Conservation (phyloP, 2,888 invertebrate genomes). For the Drosophila flavopinicola region DNA sequence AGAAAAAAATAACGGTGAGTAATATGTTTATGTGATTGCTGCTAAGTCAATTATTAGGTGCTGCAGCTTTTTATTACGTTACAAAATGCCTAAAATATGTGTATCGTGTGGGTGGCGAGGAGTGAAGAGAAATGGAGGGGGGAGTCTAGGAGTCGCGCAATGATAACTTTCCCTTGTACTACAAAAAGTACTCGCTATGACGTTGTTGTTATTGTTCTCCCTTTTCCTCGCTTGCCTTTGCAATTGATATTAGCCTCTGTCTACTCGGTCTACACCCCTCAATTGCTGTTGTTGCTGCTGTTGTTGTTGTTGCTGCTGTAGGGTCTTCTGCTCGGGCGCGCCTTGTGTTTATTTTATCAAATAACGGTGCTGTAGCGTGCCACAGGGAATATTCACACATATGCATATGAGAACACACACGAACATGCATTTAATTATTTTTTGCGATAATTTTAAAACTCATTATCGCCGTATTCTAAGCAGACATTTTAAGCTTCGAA, state of each 20-base stretch:
- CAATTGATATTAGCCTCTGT: constrained; percentile 30
- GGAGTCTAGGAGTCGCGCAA: constrained; percentile 12
- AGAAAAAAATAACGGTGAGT: constrained; percentile 66
- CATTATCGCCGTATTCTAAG: constrained; percentile 14
- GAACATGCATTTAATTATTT: constrained; percentile 13
- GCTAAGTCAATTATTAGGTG: constrained; percentile 60
- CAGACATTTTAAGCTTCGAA: background rate
- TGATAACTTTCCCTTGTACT: constrained; percentile 54
- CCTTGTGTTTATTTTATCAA: constrained; percentile 45
- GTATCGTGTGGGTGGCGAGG: background rate
- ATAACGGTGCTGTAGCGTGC: constrained; percentile 36
- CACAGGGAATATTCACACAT: constrained; percentile 26
- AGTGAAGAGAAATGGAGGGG: background rate
- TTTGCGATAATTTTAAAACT: constrained; percentile 8
- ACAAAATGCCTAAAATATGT: constrained; percentile 6
- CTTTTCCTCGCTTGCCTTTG: constrained; percentile 6
- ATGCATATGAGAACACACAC: constrained; percentile 1
- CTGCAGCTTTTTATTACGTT: constrained; percentile 31
- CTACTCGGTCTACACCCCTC: constrained; percentile 39
- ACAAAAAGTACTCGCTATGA: constrained; percentile 27
- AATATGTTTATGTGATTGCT: constrained; percentile 48
- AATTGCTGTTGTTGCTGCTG: constrained; percentile 14
- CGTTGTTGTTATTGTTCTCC: constrained; percentile 15
- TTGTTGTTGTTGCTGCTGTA: constrained; percentile 3
- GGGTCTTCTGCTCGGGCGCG: constrained; percentile 21